Base-by-base conservation (phyloP, 2,113 vertebrate species). In the Mastomys natalensis region DNA sequence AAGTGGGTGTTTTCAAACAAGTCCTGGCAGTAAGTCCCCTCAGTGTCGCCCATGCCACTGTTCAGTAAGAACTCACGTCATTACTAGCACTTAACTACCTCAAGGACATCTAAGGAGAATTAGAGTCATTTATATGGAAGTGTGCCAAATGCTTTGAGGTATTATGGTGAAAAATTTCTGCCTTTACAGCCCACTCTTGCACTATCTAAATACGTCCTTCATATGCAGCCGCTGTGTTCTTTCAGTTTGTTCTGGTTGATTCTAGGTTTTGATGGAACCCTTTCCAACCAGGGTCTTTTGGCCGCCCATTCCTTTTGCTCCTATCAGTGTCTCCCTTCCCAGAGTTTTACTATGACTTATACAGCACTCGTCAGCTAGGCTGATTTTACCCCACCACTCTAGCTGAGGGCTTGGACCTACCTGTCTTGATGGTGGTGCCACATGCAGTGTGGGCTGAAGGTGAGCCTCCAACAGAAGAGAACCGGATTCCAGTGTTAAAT, bases 21-120 rank as follows among this genome's bases (percentile, higher is more conserved):
- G 8, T 12, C 0, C 60, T 95, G 66, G 80, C 82, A 60, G 21
- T 68, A 62, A 24, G 10, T 15, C 17, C 6, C 40, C 26, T 82
- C 66, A 2, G 1, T 62, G 24, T 17, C 31, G 40, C 37, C 31
- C 40, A 7, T 37, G 70, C 62, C 84, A 48, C 3, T 7, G 53
- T 21, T 31, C 72, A 89, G 16, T 10, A 7, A n/a, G 29, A 89
- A 88, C 51, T 84, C 37, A 66, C 0, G 87, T 89, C 17, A 13
- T 87, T 96, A 7, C 55, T 78, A 78, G 82, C 11, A 31, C 64
- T 53, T 90, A 7, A 70, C 91, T 97, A 90, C 94, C 96, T 98
- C 95, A 45, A 7, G 48, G 78, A 81, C n/a, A 29, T 62, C 48
- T 89, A 37, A 74, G 34, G 40, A 74, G 40, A 55, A 68, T 62